phyloP scores from a whole-genome alignment of 1,140 invertebrate genomes.

The Anastrepha obliqua region DNA sequence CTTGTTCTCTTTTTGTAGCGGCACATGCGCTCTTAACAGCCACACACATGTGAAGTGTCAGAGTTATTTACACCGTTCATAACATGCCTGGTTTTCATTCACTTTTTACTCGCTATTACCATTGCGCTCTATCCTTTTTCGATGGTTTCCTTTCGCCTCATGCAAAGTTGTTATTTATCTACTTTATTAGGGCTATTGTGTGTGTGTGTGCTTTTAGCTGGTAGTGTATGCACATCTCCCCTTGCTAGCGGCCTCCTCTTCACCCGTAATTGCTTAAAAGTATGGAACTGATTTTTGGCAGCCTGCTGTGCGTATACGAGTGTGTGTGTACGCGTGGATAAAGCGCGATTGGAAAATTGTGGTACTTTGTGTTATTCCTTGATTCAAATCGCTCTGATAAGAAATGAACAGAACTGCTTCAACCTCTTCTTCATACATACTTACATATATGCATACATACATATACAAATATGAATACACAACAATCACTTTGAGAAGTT shows the following conservation, averaged over 20 bases:
- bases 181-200: too few relatives aligned
- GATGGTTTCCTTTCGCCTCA: background rate
- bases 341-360: background rate
- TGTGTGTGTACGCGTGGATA: background rate
- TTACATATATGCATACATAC: background rate
- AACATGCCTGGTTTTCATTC: background rate
- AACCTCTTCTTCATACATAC: too few relatives aligned
- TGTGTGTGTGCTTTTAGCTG: too few relatives aligned
- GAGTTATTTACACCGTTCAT: background rate
- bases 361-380: conserved; percentile 13
- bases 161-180: background rate
- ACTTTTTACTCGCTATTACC: background rate
- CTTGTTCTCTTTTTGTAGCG: background rate
- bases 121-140: background rate
- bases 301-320: background rate
- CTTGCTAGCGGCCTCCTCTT: too few relatives aligned
- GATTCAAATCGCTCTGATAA: conserved; percentile 45
- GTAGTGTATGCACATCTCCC: too few relatives aligned
- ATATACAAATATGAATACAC: background rate
- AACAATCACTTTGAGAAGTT: background rate
- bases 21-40: background rate
- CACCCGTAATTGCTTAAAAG: too few relatives aligned
- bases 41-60: background rate
- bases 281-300: too few relatives aligned
- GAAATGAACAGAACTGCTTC: background rate